Percentiles rank a stretch among this genome's conserved stretches.
phyloP scores from a whole-genome alignment of 2,113 vertebrate species.

The Oxyura jamaicensis region DNA sequence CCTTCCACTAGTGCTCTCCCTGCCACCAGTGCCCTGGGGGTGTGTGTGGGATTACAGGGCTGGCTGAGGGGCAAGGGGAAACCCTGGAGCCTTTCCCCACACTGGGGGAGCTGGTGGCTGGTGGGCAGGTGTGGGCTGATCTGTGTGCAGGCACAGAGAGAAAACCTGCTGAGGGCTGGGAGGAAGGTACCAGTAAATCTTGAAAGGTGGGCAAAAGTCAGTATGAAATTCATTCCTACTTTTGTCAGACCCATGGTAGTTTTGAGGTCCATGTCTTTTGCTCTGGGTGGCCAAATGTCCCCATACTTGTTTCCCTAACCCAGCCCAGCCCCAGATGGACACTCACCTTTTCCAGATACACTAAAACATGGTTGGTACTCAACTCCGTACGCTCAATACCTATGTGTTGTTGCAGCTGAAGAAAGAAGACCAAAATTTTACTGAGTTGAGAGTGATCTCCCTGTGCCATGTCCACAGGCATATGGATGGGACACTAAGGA shows the following conservation, averaged over 20 bases:
- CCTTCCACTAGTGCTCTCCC: fast-evolving
- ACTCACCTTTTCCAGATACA: slow-evolving; percentile 52
- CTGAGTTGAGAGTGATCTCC: not conserved
- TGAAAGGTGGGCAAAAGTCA: not conserved
- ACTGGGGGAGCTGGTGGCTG: not conserved
- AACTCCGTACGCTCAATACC: slow-evolving; percentile 23
- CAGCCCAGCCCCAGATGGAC: fast-evolving
- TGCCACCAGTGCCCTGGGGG: fast-evolving
- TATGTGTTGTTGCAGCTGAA: not conserved
- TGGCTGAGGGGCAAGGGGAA: not conserved
- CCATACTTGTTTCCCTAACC: not conserved
- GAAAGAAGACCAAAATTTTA: not conserved
- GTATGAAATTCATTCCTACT: not conserved
- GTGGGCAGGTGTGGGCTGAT: not conserved
- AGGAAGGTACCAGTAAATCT: not conserved
- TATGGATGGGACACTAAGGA: not conserved
- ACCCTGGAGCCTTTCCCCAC: not conserved
- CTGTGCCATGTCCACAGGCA: not conserved
- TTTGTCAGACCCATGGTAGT: not conserved
- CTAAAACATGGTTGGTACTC: slow-evolving; percentile 15
- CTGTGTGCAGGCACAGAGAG: not conserved
- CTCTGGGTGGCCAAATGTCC: fast-evolving
- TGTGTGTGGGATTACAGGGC: not conserved
- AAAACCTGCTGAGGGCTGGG: not conserved
- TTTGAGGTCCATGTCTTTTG: not conserved